Evolutionary conservation across 2,797 vertebrate species (phyloP).

Genomic region (Poeciliopsis gracilis): DNA sequence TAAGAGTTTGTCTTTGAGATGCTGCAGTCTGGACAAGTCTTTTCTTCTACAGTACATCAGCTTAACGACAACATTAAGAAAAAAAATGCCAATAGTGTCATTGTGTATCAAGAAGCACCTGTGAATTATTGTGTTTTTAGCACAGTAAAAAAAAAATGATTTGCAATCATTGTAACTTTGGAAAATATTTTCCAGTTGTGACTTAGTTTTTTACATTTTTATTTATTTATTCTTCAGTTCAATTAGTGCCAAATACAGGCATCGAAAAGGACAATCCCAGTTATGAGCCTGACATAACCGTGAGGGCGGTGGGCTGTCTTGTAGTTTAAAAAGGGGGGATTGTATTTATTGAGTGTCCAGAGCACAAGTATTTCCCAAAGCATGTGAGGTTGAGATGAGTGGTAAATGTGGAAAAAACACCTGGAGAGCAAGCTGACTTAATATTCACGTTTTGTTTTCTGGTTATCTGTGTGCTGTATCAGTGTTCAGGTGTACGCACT

Average conservation of each 20-base stretch:
- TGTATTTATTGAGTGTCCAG: constrained; percentile 55
- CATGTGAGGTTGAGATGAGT: constrained; percentile 52
- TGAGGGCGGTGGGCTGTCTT: constrained; percentile 36
- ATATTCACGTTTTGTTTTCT: constrained; percentile 61
- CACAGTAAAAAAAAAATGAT: constrained; percentile 39
- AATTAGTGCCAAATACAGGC: constrained; percentile 54
- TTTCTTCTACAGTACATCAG: constrained; percentile 51
- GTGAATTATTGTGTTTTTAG: constrained; percentile 60
- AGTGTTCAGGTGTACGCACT: constrained; percentile 87
- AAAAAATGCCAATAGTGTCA: constrained; percentile 52
- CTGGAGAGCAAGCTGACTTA: constrained; percentile 41
- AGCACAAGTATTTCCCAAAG: constrained; percentile 66
- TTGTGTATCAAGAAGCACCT: constrained; percentile 56
- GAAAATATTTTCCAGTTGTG: constrained; percentile 39
- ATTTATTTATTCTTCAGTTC: constrained; percentile 25
- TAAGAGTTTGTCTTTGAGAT: constrained; percentile 45
- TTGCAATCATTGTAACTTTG: constrained; percentile 43
- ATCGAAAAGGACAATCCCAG: constrained; percentile 67
- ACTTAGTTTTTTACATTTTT: not conserved
- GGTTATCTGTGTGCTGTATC: constrained; percentile 80
- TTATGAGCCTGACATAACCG: constrained; percentile 32
- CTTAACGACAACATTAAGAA: constrained; percentile 63
- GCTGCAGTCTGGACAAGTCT: constrained; percentile 59
- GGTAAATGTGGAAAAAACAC: constrained; percentile 18
- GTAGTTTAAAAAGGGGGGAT: constrained; percentile 22